Evolutionary conservation across 1,140 invertebrate genomes (phyloP), one percentile per base, ranked within the genome.

Genomic region (Drosophila mayri): DNA sequence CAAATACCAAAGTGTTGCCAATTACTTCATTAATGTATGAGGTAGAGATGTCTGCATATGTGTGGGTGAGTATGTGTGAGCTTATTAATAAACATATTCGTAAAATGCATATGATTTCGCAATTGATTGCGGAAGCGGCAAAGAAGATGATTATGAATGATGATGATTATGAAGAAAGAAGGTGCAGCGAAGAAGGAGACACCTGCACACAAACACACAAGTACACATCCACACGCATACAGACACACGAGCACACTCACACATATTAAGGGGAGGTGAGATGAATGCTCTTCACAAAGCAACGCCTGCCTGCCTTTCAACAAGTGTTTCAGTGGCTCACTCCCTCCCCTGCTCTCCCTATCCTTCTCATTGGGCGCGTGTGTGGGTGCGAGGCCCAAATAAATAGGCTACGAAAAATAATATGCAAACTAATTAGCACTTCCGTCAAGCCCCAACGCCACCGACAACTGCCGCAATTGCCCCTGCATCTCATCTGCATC

Each of bases 11-110:
- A 88, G 85, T 88, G 85, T 88, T 88, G 85, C 86, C 85, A 90
- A 90, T 90, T 90, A 90, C 85, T 90, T 90, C 86, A 90, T 90
- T 90, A 88, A 80, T 88, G 84, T 88, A 88, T 88, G 84, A 88
- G 84, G 84, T 88, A 88, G 84, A 88, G 85, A 88, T 88, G 85
- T 88, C 85, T 88, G 85, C 85, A 88, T 88, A 88, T 88, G 85
- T 90, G 85, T 88, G 85, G 85, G 85, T 88, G 85, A 90, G 85
- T 88, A 90, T 90, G 85, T 90, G 86, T 85, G 85, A 90, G 85
- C 85, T 90, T 90, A 90, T 90, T 90, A 90, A 88, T 88, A 72
- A 46, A 75, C 44, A 65, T 72, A 62, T 79, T 83, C 63, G 63
- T 62, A 40, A 76, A 54, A 18, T 38, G 52, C 52, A 54, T 54